phyloP scores from a whole-genome alignment of 2,797 vertebrate species.

The Loriculus beryllinus region DNA sequence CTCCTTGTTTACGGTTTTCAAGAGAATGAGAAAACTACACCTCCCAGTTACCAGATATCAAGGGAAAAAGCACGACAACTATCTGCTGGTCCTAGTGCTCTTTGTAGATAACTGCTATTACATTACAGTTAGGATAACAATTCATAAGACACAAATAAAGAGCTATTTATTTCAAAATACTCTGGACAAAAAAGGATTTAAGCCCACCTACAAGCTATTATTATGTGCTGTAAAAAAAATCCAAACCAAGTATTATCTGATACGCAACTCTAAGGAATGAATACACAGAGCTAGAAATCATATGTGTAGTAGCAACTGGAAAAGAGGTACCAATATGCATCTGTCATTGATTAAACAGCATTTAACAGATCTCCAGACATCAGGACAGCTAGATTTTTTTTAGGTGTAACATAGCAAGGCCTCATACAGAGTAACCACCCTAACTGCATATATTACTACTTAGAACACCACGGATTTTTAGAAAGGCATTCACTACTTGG shows the following conservation, averaged over 20 bases:
- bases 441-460: not conserved
- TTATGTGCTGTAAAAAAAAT: not conserved
- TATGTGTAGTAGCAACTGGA: accelerated
- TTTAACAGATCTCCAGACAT: not conserved
- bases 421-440: not conserved
- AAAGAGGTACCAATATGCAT: not conserved
- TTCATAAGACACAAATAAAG: not conserved
- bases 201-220: not conserved
- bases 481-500: not conserved
- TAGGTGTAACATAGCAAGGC: not conserved
- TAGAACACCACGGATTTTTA: not conserved
- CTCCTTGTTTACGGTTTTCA: not conserved
- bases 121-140: not conserved
- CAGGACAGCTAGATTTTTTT: not conserved
- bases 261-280: not conserved
- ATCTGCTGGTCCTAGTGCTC: not conserved
- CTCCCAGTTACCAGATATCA: not conserved
- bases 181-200: not conserved
- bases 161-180: not conserved
- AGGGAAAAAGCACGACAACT: not conserved
- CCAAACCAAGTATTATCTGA: not conserved
- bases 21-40: not conserved
- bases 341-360: not conserved
- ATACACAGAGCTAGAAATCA: not conserved
- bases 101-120: not conserved